Evolutionary conservation across 2,113 vertebrate genomes (phyloP).

Genomic region (Chelonoidis abingdonii): DNA sequence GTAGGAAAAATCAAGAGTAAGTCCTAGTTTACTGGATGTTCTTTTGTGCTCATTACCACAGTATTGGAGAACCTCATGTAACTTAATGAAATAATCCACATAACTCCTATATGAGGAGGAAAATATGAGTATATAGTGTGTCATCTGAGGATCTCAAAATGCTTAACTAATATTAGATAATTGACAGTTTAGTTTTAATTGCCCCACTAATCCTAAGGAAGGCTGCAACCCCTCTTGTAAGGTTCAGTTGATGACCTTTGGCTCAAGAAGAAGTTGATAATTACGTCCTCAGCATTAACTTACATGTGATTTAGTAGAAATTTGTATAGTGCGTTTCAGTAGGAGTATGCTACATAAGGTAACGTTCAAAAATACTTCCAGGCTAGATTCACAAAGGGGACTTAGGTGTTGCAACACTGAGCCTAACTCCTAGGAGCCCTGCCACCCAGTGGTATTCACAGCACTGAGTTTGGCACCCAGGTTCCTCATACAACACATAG

Average conservation of each 20-base stretch:
- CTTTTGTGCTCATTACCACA: not conserved
- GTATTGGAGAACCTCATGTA: not conserved
- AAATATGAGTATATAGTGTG: not conserved
- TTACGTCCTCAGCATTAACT: not conserved
- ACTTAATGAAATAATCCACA: not conserved
- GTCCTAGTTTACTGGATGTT: not conserved
- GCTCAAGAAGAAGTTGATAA: not conserved
- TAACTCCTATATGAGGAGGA: not conserved
- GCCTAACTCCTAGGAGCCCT: not conserved
- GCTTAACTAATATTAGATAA: not conserved
- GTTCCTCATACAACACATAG: not conserved
- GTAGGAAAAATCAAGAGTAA: not conserved
- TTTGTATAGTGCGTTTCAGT: not conserved
- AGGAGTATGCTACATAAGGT: not conserved
- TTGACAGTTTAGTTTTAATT: not conserved
- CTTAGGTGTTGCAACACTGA: not conserved
- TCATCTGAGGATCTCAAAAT: not conserved
- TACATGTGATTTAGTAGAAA: not conserved
- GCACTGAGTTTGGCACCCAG: not conserved
- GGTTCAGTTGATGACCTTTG: not conserved
- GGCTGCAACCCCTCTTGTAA: not conserved
- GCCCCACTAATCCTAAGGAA: not conserved
- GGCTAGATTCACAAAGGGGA: not conserved
- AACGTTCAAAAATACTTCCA: not conserved
- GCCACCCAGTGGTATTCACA: not conserved